Evolutionary conservation across 2,113 vertebrate species (phyloP), one percentile per base, ranked within the genome.

Genomic region (Sminthopsis crassicaudata): DNA sequence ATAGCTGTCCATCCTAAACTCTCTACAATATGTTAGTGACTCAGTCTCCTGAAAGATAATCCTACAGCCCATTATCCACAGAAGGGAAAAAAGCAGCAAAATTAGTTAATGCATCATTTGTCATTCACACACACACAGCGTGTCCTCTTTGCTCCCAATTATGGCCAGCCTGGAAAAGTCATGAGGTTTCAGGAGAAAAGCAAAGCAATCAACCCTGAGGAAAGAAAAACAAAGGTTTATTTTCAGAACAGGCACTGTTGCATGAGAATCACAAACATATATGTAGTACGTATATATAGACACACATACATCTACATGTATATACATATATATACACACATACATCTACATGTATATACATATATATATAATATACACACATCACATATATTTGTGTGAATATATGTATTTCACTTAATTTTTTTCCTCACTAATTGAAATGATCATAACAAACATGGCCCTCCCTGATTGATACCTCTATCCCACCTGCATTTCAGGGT

Each of bases 161-260:
- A 92, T 55, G 91, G 53, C 91, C 36, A 10, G 16, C 12, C 7
- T 91, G 91, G 93, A 92, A 94, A 94, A 53, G 89, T 55, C 93
- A 92, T 53, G 91, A 91, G 60, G 88, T 92, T 84, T 93, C 89
- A 93, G 90, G 84, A 97, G 55, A 88, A 84, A 84, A 23, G n/a
- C 36, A 84, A 84, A 42, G n/a, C 19, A 84, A 46, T 96, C 91
- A 95, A 89, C 53, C 94, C 92, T 48, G 50, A 94, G 90, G 51
- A 92, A 96, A 91, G 91, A 96, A 96, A 94, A 96, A 52, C 91
- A 94, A 90, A 46, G 48, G 92, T 9, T 96, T 46, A 30, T 93
- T 67, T 67, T 22, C 46, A 46, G 60, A 93, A 24, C 46, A 36
- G 12, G 51, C 53, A 46, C 50, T 91, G 51, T 54, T 95, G 94